These are phyloP conservation scores for Lacanobia wlatinum DNA, from an alignment of 2,888 invertebrate genomes.

Conservation along the genomic window DNA sequence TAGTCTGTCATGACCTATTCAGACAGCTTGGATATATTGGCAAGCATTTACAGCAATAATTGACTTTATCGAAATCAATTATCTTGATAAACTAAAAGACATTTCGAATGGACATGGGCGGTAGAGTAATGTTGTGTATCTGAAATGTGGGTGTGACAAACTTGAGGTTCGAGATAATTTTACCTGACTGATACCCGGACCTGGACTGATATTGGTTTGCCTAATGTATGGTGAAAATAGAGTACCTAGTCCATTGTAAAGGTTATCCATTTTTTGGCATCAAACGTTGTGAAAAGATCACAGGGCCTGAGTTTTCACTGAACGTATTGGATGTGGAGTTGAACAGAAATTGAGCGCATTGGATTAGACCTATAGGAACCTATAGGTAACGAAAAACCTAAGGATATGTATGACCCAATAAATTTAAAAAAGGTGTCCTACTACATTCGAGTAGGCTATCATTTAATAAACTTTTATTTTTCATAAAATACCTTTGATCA, in stretches of 20 bases:
- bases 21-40: constrained; percentile 40
- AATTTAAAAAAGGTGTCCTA: too few relatives aligned
- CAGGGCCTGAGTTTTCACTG: too few relatives aligned
- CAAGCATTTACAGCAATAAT: constrained; percentile 54
- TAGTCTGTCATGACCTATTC: constrained; percentile 47
- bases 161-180: background rate
- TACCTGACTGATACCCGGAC: background rate
- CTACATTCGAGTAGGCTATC: too few relatives aligned
- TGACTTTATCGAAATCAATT: constrained; percentile 64
- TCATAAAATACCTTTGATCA: background rate
- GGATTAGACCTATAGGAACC: too few relatives aligned
- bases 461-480: background rate
- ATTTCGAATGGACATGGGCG: constrained; percentile 45
- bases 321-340: too few relatives aligned
- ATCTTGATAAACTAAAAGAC: constrained; percentile 57
- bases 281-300: too few relatives aligned
- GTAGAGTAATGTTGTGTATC: constrained; percentile 16
- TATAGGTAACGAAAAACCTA: too few relatives aligned
- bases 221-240: too few relatives aligned
- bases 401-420: too few relatives aligned
- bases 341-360: too few relatives aligned
- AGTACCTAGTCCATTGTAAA: too few relatives aligned
- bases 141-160: constrained; percentile 37
- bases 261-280: too few relatives aligned
- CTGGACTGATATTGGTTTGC: background rate